These are phyloP conservation scores for Yponomeuta evonymella DNA, from an alignment of 2,888 invertebrate species.

Conservation along the genomic window DNA sequence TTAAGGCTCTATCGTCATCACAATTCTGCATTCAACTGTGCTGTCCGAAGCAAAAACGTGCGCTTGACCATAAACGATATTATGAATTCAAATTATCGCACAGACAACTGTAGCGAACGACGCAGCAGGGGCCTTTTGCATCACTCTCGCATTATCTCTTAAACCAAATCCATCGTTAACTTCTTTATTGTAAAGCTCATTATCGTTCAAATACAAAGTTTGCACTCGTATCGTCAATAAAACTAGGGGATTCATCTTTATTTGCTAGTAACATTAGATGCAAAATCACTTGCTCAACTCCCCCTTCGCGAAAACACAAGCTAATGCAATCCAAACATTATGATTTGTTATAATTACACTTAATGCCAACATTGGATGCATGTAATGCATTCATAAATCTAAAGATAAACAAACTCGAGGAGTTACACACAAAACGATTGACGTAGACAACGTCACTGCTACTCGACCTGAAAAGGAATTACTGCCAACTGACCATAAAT, in stretches of 20 bases:
- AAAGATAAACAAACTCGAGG: background rate
- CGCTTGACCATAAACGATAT: slow-evolving; percentile 36
- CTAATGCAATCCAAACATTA: slow-evolving; percentile 47
- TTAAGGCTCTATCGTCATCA: background rate
- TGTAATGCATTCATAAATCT: slow-evolving; percentile 17
- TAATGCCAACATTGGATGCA: slow-evolving; percentile 25
- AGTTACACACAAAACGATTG: background rate
- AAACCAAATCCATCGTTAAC: slow-evolving; percentile 27
- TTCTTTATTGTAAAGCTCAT: slow-evolving; percentile 13
- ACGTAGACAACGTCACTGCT: background rate
- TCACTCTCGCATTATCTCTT: slow-evolving; percentile 21
- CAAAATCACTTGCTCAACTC: slow-evolving; percentile 18
- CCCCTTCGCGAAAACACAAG: slow-evolving; percentile 29
- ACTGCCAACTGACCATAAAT: background rate
- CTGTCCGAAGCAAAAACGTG: slow-evolving; percentile 6
- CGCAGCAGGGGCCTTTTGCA: slow-evolving; percentile 43
- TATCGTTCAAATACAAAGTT: slow-evolving; percentile 13
- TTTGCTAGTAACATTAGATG: slow-evolving; percentile 4
- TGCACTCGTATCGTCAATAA: background rate
- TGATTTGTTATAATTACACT: slow-evolving; percentile 59
- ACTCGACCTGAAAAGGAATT: background rate
- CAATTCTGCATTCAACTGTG: background rate
- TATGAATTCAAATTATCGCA: slow-evolving; percentile 41
- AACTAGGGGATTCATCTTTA: slow-evolving; percentile 3
- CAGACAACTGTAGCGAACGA: slow-evolving; percentile 55